Evolutionary conservation across 1,140 invertebrate genomes (phyloP), one percentile per base, ranked within the genome.

Genomic region (Arctopsyche grandis): DNA sequence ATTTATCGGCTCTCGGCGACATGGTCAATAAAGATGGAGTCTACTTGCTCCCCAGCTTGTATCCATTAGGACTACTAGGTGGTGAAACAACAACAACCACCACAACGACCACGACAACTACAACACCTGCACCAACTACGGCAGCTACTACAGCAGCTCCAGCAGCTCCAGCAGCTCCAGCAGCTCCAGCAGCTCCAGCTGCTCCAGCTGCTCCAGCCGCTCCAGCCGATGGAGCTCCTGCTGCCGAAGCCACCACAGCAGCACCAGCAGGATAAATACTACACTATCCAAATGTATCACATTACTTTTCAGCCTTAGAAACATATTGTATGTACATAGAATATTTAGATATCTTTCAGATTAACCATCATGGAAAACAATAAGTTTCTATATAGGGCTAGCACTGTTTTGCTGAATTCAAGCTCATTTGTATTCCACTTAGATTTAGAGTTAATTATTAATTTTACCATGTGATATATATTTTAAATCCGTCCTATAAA

Each of bases 191-290:
- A 9, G 26, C 74, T 5, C 26, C 74, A 10, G 74, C 22, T 9
- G 73, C 73, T n/a, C 73, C 73, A 75, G 73, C 73, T 24, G 63
- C 63, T 24, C n/a, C n/a, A n/a, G n/a, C n/a, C n/a, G n/a, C n/a
- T n/a, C n/a, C n/a, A n/a, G n/a, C n/a, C n/a, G n/a, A n/a, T n/a
- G n/a, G n/a, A 44, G 74, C 56, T n/a, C n/a, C n/a, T n/a, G 19
- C 4, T 9, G 63, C 63, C 16, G 21, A 24, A 69, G 22, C 26
- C 9, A 69, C 66, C 5, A 44, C 24, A 38, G 66, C 66, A 16
- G 26, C 66, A 16, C 66, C 66, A 19, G 66, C 66, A 69, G 60
- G 24, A 66, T 66, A 66, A 66, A 66, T 21, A 22, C 4, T n/a
- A n/a, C n/a, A n/a, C n/a, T 7, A 7, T 21, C 58, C 0, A 38